Evolutionary conservation across 2,797 vertebrate species (phyloP).

Genomic region (Erpetoichthys calabaricus): DNA sequence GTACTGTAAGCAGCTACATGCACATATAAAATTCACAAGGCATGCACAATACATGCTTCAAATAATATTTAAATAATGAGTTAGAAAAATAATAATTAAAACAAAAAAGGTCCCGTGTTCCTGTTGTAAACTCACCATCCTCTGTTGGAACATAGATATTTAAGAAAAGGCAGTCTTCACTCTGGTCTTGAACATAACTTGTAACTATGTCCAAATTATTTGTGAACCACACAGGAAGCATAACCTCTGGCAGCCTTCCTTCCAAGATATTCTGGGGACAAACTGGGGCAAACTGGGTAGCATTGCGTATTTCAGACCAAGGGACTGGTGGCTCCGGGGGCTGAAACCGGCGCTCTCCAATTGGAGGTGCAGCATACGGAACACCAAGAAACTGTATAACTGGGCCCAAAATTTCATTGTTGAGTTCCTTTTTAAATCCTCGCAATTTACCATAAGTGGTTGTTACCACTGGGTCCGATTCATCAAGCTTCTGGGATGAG

Average conservation of each 20-base stretch:
- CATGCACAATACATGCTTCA: conserved; percentile 68
- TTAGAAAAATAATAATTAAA: conserved; percentile 41
- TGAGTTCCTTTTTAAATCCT: conserved; percentile 91
- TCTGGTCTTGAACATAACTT: conserved; percentile 94
- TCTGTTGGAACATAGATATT: conserved; percentile 98
- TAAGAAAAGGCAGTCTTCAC: conserved; percentile 92
- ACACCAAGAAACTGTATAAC: conserved; percentile 92
- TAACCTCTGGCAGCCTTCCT: conserved; percentile 88
- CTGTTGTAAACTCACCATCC: conserved; percentile 88
- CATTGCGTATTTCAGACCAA: conserved; percentile 82
- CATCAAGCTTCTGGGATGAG: conserved; percentile 76
- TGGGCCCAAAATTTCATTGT: conserved; percentile 92
- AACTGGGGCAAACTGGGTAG: conserved; percentile 85
- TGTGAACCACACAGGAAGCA: conserved; percentile 98
- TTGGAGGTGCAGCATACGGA: conserved; percentile 84
- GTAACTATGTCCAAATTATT: conserved; percentile 93
- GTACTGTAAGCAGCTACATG: conserved; percentile 52
- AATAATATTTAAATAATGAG: conserved; percentile 11
- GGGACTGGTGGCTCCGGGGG: conserved; percentile 76
- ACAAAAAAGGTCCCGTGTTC: background rate
- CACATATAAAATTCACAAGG: conserved; percentile 46
- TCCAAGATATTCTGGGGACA: conserved; percentile 95
- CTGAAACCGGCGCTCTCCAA: conserved; percentile 83
- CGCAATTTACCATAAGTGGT: conserved; percentile 76
- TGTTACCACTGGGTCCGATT: conserved; percentile 79